Percentiles rank a stretch among this genome's conserved stretches.
phyloP scores from a whole-genome alignment of 2,113 vertebrate species.

The Amblyornis subalaris region DNA sequence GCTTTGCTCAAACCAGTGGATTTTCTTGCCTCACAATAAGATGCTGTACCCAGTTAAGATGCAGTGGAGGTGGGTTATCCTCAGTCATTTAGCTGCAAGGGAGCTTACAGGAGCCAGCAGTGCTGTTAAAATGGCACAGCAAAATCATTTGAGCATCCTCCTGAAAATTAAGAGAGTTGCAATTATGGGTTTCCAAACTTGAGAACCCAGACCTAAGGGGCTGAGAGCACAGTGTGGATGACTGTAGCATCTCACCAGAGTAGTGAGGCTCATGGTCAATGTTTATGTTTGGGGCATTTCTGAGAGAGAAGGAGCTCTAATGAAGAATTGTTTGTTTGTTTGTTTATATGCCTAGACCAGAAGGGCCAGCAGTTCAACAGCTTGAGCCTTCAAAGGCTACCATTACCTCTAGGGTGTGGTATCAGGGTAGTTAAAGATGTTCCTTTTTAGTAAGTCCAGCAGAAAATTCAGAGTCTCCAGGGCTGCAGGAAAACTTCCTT shows the following conservation, averaged over 20 bases:
- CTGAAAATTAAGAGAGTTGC: not conserved
- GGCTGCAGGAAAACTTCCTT: not conserved
- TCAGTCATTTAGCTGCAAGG: not conserved
- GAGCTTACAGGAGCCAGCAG: not conserved
- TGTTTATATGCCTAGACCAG: not conserved
- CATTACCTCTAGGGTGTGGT: not conserved
- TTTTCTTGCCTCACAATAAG: not conserved
- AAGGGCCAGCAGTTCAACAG: not conserved
- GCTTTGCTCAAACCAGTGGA: not conserved
- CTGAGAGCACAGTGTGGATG: not conserved
- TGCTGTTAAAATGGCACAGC: not conserved
- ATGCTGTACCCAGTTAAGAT: not conserved
- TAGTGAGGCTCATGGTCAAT: accelerated
- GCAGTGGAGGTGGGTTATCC: not conserved
- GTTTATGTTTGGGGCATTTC: not conserved
- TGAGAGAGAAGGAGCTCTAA: not conserved
- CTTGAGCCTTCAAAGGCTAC: not conserved
- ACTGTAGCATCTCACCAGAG: not conserved
- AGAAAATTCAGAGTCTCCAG: not conserved
- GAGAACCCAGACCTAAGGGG: not conserved
- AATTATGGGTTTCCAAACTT: not conserved
- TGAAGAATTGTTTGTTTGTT: not conserved
- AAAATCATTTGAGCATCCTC: not conserved
- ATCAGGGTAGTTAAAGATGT: not conserved
- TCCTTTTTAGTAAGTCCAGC: not conserved